Conservation (phyloP, 2,113 vertebrate genomes). For the Dendrocopos noguchii region DNA sequence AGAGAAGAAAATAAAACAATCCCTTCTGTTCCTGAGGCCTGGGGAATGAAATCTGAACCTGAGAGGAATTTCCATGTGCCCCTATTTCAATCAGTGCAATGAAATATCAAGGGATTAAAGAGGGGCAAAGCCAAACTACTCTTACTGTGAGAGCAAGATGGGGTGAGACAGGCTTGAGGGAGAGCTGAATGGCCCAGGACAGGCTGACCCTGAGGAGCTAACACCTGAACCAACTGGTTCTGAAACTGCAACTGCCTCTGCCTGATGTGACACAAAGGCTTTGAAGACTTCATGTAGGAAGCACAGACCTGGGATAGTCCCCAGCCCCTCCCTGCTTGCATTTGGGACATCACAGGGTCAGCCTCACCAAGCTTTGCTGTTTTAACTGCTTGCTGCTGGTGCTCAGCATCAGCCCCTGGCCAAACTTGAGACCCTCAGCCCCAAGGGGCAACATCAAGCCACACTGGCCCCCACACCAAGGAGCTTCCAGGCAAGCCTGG, state of each 20-base stretch:
- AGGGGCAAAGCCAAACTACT: neutral
- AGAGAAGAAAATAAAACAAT: neutral
- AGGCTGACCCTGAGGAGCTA: neutral
- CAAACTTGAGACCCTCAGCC: neutral
- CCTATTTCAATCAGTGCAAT: fast-evolving
- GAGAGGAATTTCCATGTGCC: neutral
- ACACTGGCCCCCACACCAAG: fast-evolving
- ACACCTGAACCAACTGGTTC: fast-evolving
- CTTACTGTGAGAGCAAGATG: fast-evolving
- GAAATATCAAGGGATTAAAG: neutral
- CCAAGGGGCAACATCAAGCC: neutral
- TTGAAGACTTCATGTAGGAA: too few relatives aligned
- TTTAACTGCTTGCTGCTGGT: fast-evolving
- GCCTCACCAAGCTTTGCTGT: fast-evolving
- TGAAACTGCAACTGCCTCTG: fast-evolving
- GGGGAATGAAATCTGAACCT: neutral
- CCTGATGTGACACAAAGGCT: neutral
- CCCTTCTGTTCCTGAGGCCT: neutral
- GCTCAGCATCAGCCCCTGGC: neutral
- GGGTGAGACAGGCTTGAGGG: fast-evolving
- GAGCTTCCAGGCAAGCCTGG: neutral
- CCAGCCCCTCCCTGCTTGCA: neutral
- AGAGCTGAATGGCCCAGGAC: too few relatives aligned
- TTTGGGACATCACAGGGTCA: neutral
- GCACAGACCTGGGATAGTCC: neutral